Base-by-base conservation (phyloP, 2,797 vertebrate genomes). In the Picus viridis region DNA sequence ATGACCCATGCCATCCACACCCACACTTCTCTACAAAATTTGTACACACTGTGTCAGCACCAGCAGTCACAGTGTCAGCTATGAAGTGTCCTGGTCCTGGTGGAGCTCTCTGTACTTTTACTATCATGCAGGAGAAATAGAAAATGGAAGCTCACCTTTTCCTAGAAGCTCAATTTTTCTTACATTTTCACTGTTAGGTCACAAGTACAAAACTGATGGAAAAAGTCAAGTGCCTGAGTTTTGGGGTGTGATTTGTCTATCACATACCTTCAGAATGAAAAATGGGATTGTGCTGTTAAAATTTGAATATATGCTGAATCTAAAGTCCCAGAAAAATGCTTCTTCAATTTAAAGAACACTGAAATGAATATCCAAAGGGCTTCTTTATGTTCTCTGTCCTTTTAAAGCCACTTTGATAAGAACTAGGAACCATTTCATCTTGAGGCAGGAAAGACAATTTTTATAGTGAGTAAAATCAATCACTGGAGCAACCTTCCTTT, bases 1-100 rank as follows among this genome's bases (percentile, higher is more conserved):
- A 57, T 57, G 67, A 6, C 8, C 20, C 8, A 32, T 84, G 29
- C 12, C 27, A 62, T 6, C 11, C 32, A 18, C 12, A 30, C 5
- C 14, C 29, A 29, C 20, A 17, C 2, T 59, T 69, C 19, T 20
- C 27, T 77, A 23, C 26, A 6, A 24, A 13, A 3, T 14, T 78
- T 75, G 10, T 24, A 22, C 8, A 34, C 0, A 0, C 29, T 5
- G 3, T 57, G 22, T 36, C 45, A 32, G 17, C 58, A 39, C 6
- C n/a, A 71, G 27, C 45, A 70, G 11, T 62, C 24, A 27, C 6
- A 1, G 11, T 29, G 56, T 29, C 54, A 75, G 2, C 30, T 30
- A 12, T 51, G 41, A 71, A 34, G 47, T 53, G 14, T 27, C 24
- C 29, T 54, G 10, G 6, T 74, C 16, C 45, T 56, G 15, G 17